A percentile compares a stretch with the other conserved stretches of the same genome.
Evolutionary conservation across 2,888 invertebrate genomes (phyloP).

Genomic region (Amitus sp.): DNA sequence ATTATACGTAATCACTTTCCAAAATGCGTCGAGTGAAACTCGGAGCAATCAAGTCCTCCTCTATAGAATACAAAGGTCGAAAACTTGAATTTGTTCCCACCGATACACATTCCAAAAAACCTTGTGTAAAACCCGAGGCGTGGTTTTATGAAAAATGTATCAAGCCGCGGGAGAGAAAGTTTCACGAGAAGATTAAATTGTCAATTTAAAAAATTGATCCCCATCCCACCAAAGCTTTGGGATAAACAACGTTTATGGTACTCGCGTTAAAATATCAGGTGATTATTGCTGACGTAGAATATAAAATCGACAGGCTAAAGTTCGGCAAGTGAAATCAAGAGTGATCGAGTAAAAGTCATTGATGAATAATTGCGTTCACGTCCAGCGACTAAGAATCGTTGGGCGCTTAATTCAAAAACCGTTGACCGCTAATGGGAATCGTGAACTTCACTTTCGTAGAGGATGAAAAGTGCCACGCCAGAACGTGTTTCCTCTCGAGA

Average conservation of each 20-base stretch:
- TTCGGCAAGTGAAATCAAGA: not conserved
- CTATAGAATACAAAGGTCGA: not conserved
- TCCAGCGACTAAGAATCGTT: not conserved
- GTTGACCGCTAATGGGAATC: not conserved
- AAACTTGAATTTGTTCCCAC: not conserved
- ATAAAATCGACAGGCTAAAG: not conserved
- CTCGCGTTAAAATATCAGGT: not conserved
- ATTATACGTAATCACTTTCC: not conserved
- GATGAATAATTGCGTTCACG: not conserved
- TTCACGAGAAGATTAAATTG: not conserved
- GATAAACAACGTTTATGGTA: not conserved
- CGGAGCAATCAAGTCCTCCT: not conserved
- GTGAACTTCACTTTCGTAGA: conserved; percentile 16
- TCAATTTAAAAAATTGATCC: not conserved
- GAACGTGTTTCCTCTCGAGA: conserved; percentile 23
- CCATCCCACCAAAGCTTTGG: not conserved
- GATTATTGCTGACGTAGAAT: not conserved
- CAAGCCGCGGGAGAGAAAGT: not conserved
- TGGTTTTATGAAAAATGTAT: not conserved
- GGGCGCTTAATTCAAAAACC: not conserved
- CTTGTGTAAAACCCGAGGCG: not conserved
- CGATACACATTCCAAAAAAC: not conserved
- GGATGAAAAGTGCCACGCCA: conserved; percentile 8
- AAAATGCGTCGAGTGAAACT: conserved; percentile 3
- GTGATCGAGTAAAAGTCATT: not conserved